These are phyloP conservation scores for Corynorhinus townsendii DNA, from an alignment of 2,113 vertebrate genomes.

Conservation along the genomic window DNA sequence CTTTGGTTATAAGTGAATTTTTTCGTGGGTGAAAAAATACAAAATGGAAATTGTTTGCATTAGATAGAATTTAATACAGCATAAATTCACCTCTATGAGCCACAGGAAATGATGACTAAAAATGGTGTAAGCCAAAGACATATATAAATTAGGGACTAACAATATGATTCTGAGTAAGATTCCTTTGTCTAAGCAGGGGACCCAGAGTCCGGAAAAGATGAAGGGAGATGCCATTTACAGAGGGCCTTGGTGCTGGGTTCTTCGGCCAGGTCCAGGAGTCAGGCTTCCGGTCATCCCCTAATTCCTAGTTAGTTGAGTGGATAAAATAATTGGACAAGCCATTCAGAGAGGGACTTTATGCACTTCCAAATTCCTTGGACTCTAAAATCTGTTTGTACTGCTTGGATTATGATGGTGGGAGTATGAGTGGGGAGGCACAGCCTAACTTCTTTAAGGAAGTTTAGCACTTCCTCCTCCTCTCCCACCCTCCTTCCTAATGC, in stretches of 20 bases:
- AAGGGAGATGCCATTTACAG: neutral
- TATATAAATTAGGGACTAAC: neutral
- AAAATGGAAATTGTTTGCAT: neutral
- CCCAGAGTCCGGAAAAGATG: neutral
- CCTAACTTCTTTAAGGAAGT: neutral
- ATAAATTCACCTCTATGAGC: neutral
- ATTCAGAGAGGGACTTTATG: neutral
- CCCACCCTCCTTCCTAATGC: neutral
- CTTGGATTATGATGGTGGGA: neutral
- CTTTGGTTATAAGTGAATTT: neutral
- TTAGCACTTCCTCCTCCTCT: neutral
- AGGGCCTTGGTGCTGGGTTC: neutral
- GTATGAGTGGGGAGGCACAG: neutral
- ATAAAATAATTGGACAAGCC: neutral
- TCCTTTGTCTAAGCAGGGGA: neutral
- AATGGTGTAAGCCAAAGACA: neutral
- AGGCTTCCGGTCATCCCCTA: neutral
- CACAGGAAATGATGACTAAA: neutral
- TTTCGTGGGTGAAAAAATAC: constrained; percentile 14
- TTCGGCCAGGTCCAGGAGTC: neutral
- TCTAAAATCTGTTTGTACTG: neutral
- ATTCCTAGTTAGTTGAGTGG: neutral
- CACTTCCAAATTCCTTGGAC: neutral
- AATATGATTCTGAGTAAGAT: neutral
- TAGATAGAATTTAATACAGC: neutral